These are phyloP conservation scores for Carcharodon carcharias DNA, from an alignment of 2,797 vertebrate genomes.

Conservation along the genomic window DNA sequence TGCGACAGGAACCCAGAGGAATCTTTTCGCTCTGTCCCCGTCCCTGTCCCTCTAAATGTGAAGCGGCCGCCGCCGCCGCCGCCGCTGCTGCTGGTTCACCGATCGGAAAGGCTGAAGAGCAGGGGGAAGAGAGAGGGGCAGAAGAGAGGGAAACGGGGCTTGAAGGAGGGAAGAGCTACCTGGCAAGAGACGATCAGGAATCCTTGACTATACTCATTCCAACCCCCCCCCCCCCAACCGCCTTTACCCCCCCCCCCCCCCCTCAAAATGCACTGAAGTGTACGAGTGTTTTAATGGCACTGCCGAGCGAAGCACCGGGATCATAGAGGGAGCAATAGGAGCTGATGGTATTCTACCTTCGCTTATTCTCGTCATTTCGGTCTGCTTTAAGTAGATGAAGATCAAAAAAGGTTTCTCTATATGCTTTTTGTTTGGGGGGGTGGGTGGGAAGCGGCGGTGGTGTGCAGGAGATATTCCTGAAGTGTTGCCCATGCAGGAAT, in stretches of 20 bases:
- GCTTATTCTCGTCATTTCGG: background rate
- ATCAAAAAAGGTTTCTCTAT: conserved; percentile 17
- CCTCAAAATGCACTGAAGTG: background rate
- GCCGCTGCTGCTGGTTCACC: background rate
- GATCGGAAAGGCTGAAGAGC: background rate
- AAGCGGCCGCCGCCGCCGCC: no score
- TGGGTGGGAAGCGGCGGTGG: no score
- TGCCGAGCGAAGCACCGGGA: conserved; percentile 32
- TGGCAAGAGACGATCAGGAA: background rate
- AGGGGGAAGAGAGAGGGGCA: conserved; percentile 50
- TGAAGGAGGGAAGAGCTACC: conserved; percentile 37
- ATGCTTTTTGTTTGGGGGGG: background rate
- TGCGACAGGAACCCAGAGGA: background rate
- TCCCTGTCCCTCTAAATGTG: no score
- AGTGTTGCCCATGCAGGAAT: background rate
- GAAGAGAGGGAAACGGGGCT: conserved; percentile 22
- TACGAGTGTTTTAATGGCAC: background rate
- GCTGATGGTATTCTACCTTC: background rate
- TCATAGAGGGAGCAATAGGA: conserved; percentile 15
- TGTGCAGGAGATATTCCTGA: conserved; percentile 36
- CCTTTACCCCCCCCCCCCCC: background rate
- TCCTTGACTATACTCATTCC: background rate
- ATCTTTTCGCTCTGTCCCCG: background rate
- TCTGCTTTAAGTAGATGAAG: background rate
- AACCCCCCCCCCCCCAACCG: background rate